These are phyloP conservation scores for Stercorarius parasiticus DNA, from an alignment of 2,113 vertebrate genomes.

Conservation along the genomic window DNA sequence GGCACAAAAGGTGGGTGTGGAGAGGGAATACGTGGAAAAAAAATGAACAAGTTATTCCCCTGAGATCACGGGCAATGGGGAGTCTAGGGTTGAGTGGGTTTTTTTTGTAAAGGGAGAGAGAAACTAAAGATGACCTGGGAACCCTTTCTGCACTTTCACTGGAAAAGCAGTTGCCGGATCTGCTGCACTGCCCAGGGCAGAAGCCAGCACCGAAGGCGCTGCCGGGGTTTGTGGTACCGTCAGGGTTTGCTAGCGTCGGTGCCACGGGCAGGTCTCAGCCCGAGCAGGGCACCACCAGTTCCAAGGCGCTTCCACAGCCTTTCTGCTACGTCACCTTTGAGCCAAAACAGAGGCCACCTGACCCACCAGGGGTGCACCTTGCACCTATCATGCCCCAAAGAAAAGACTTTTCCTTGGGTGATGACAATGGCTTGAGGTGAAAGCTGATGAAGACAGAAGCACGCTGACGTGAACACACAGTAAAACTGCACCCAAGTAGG, in stretches of 20 bases:
- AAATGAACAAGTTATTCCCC: not conserved
- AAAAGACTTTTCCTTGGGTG: not conserved
- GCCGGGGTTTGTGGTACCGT: not conserved
- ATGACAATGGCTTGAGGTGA: not conserved
- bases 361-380: not conserved
- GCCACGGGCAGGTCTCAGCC: not conserved
- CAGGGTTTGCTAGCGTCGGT: not conserved
- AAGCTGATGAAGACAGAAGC: not conserved
- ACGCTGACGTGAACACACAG: not conserved
- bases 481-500: not conserved
- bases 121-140: not conserved
- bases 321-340: not conserved
- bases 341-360: not conserved
- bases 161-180: not conserved
- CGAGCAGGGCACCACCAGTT: not conserved
- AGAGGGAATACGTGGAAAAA: not conserved
- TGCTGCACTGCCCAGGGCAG: not conserved
- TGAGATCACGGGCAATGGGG: not conserved
- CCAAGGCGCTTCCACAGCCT: not conserved
- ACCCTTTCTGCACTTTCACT: not conserved
- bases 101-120: not conserved
- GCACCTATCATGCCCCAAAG: not conserved
- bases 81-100: not conserved
- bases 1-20: constrained; percentile 42
- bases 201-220: not conserved